Base-by-base conservation (phyloP, 1,140 invertebrate species). In the Dreissena polymorpha region DNA sequence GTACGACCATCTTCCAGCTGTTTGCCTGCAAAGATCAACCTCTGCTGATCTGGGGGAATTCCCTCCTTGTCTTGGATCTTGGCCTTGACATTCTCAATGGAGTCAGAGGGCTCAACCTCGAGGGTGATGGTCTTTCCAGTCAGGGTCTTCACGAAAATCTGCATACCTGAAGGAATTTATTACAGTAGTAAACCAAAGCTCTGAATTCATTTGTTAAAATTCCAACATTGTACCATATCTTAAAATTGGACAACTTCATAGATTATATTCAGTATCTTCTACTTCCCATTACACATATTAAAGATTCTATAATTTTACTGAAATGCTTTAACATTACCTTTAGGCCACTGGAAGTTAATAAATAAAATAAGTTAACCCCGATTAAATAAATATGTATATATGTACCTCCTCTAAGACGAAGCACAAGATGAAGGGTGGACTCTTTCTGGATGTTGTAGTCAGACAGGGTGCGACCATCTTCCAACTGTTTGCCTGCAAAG, bases 381-480 rank as follows among this genome's bases (percentile, higher is more conserved):
- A n/a, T n/a, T n/a, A n/a, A n/a, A n/a, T n/a, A n/a, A n/a, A n/a
- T n/a, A n/a, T n/a, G n/a, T n/a, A n/a, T n/a, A n/a, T n/a, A n/a
- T n/a, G n/a, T n/a, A n/a, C 39, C 39, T 5, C 39, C 39, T 5
- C 39, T 2, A 2, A 39, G 39, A 8, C 39, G 85, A 97, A 97
- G 90, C 97, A 98, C 55, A 98, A 95, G 89, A 88, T 95, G 95
- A 50, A 96, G 92, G 18, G 95, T 95, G 0, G 95, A 95, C 87
- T 95, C 95, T 93, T 98, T 98, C 92, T 98, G 96, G 89, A 99
- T 97, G 91, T 98, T 97, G 91, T 98, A 98, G 90, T 98, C 97
- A 2, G 95, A 96, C 2, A 98, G 93, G 7, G 97, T 98, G 50
- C 96, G 94, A 13, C 96, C 97, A 95, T 99, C 97, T 94, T 98